These are phyloP conservation scores for Apodemia duryi DNA, from an alignment of 2,888 invertebrate species.

Conservation along the genomic window DNA sequence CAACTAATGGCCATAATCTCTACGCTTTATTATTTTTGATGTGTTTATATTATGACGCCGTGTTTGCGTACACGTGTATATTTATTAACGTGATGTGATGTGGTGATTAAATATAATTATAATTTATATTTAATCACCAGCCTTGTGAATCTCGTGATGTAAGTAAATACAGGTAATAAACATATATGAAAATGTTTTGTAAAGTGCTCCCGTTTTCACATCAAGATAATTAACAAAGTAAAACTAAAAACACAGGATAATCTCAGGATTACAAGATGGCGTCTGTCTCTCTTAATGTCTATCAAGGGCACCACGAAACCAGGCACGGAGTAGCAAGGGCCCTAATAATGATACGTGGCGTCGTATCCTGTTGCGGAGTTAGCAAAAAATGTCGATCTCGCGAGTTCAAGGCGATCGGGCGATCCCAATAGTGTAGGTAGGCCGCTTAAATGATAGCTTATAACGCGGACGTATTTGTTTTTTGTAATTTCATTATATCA, in stretches of 20 bases:
- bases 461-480: slow-evolving; percentile 3
- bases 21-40: not conserved
- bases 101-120: no score
- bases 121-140: no score
- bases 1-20: not conserved
- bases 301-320: slow-evolving; percentile 63
- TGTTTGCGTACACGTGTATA: not conserved
- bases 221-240: not conserved
- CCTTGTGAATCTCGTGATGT: no score
- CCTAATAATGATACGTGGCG: slow-evolving; percentile 39
- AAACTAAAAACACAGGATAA: slow-evolving; percentile 17
- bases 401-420: slow-evolving; percentile 74
- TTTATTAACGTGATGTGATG: not conserved
- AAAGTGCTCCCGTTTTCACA: not conserved
- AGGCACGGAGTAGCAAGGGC: slow-evolving; percentile 42
- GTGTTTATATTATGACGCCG: not conserved
- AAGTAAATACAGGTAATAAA: no score
- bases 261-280: slow-evolving; percentile 33
- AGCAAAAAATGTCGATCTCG: slow-evolving; percentile 70
- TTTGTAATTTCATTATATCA: slow-evolving; percentile 5
- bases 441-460: not conserved
- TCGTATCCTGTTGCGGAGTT: slow-evolving; percentile 66
- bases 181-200: no score
- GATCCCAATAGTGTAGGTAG: slow-evolving; percentile 42
- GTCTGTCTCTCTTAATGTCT: slow-evolving; percentile 40